Conservation (phyloP, 2,797 vertebrate genomes). For the Oreochromis grahami region DNA sequence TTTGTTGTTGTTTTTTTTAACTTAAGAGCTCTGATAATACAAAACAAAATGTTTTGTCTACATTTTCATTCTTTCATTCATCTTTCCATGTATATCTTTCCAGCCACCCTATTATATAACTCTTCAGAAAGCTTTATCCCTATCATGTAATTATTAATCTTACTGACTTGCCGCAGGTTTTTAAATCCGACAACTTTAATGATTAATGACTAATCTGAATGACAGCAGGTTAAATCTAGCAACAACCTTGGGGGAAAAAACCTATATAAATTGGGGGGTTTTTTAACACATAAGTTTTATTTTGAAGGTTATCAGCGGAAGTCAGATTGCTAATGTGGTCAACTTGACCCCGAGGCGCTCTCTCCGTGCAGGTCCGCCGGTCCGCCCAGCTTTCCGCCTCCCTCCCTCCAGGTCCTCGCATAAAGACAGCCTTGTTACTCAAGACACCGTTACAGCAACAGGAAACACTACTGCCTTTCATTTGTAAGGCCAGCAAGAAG, state of each 20-base stretch:
- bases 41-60: neutral
- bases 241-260: neutral
- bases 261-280: neutral
- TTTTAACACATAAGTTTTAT: neutral
- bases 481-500: slow-evolving; percentile 29
- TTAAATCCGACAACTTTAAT: neutral
- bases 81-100: neutral
- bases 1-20: neutral
- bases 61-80: neutral
- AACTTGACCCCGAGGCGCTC: slow-evolving; percentile 6
- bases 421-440: slow-evolving; percentile 75
- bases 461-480: slow-evolving; percentile 72
- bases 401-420: slow-evolving; percentile 29
- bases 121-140: neutral
- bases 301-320: slow-evolving; percentile 18
- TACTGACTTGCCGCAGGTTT: neutral
- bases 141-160: neutral
- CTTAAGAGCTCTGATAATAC: neutral
- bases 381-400: slow-evolving; percentile 39
- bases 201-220: too few species aligned
- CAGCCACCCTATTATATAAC: neutral
- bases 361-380: neutral
- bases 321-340: accelerated
- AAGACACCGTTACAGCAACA: slow-evolving; percentile 48
- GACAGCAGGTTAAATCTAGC: neutral